Evolutionary conservation across 2,113 vertebrate genomes (phyloP).

Genomic region (Caranx melampygus): DNA sequence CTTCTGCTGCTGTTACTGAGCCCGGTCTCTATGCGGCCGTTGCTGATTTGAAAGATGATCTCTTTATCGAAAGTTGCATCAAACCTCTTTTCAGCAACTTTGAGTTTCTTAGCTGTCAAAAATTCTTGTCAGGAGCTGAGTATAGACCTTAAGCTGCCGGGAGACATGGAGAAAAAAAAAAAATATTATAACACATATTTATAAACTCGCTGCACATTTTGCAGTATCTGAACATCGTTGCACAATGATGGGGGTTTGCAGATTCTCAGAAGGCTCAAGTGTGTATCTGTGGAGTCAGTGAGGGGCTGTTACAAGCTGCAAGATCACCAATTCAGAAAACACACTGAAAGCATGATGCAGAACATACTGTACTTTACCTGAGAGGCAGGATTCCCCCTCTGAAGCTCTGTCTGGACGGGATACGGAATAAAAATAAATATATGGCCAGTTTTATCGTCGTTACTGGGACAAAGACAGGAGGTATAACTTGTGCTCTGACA

Average conservation of each 20-base stretch:
- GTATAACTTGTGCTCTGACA: not conserved
- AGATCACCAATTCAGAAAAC: conserved; percentile 7
- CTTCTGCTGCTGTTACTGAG: conserved; percentile 1
- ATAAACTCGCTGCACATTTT: conserved; percentile 21
- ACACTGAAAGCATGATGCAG: conserved; percentile 19
- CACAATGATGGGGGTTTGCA: conserved; percentile 1
- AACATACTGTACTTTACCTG: not conserved
- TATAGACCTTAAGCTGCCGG: conserved; percentile 25
- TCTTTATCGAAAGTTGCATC: conserved; percentile 30
- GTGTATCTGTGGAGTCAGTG: not conserved
- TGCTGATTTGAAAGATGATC: conserved; percentile 24
- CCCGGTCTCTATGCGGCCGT: not conserved
- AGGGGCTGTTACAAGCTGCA: not conserved
- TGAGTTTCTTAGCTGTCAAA: conserved; percentile 32
- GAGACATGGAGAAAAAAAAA: conserved; percentile 6
- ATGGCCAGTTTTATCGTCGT: not conserved
- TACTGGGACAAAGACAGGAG: not conserved
- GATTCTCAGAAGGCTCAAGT: conserved; percentile 18
- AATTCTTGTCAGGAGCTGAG: conserved; percentile 32
- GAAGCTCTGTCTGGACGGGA: not conserved
- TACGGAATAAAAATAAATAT: conserved; percentile 4
- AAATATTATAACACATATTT: conserved; percentile 2
- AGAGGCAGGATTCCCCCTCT: not conserved
- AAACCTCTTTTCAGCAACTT: conserved; percentile 9
- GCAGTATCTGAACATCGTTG: conserved; percentile 19